Evolutionary conservation across 2,113 vertebrate species (phyloP), one percentile per base, ranked within the genome.

Genomic region (Pitta sordida): DNA sequence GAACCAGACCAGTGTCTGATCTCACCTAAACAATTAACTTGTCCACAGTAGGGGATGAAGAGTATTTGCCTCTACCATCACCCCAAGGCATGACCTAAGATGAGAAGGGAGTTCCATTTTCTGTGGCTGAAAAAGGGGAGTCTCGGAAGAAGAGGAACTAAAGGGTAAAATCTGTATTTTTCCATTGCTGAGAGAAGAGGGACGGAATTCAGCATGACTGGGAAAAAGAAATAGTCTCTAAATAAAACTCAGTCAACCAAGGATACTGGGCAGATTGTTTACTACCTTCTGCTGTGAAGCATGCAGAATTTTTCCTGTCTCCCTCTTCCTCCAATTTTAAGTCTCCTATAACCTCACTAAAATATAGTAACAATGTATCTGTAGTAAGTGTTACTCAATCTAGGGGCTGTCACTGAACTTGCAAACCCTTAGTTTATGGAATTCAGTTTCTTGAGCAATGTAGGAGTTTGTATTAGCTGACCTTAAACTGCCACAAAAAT

Each of bases 81-180:
- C 26, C 44, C 29, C 46, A 53, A 76, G 49, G 3, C 34, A 44
- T 3, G 9, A 53, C 13, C 48, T 2, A 3, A 60, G 20, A 30
- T 0, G 5, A 91, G 46, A 76, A 52, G 11, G 77, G 11, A 34
- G 4, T 27, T 77, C 14, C 18, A n/a, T 67, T 81, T 27, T 17
- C 7, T 8, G 2, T 30, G 17, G 20, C 6, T 2, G 2, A 46
- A 83, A 75, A 48, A 13, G 5, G 1, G 4, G 7, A 56, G 6
- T 15, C 56, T 41, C 49, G 18, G 41, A 59, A 71, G 13, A 9
- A 82, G 19, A 2, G 19, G 10, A 71, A 3, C 5, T 21, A 82
- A 52, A 6, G 2, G 1, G 5, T 64, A 63, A 71, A 79, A 67
- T 13, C 14, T 36, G 2, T 11, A 34, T 75, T 92, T 27, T 56